phyloP scores from a whole-genome alignment of 2,888 invertebrate species.

The Phortica okadai region DNA sequence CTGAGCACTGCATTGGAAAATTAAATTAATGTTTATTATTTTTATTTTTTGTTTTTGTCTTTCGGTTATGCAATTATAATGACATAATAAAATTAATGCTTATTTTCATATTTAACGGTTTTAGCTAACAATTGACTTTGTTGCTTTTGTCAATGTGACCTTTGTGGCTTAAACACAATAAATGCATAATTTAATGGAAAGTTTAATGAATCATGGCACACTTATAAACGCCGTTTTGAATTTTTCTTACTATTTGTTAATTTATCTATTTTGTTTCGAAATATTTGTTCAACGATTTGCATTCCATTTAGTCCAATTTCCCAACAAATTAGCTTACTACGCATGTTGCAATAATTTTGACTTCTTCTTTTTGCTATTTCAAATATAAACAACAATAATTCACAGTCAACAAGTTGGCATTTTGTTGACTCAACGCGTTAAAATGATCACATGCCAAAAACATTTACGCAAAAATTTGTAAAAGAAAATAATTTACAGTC shows the following conservation, averaged over 20 bases:
- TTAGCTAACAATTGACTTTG: constrained; percentile 16
- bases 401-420: background rate
- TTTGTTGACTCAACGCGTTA: constrained; percentile 49
- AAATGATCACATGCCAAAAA: constrained; percentile 63
- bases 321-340: constrained; percentile 40
- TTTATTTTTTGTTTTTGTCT: background rate
- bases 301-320: constrained; percentile 42
- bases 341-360: constrained; percentile 17
- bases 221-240: too few relatives aligned
- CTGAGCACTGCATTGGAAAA: constrained; percentile 68
- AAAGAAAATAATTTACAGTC: constrained; percentile 21
- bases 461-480: constrained; percentile 38
- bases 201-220: too few relatives aligned
- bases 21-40: constrained; percentile 57
- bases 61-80: constrained; percentile 57
- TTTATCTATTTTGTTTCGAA: too few relatives aligned
- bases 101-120: background rate
- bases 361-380: constrained; percentile 35
- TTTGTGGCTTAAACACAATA: constrained; percentile 42
- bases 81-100: constrained; percentile 18
- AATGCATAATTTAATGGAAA: background rate
- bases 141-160: constrained; percentile 45
- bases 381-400: background rate
- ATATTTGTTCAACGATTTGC: background rate
- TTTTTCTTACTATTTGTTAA: too few relatives aligned